Base-by-base conservation (phyloP, 2,888 invertebrate genomes). In the Nudaria mundana region DNA sequence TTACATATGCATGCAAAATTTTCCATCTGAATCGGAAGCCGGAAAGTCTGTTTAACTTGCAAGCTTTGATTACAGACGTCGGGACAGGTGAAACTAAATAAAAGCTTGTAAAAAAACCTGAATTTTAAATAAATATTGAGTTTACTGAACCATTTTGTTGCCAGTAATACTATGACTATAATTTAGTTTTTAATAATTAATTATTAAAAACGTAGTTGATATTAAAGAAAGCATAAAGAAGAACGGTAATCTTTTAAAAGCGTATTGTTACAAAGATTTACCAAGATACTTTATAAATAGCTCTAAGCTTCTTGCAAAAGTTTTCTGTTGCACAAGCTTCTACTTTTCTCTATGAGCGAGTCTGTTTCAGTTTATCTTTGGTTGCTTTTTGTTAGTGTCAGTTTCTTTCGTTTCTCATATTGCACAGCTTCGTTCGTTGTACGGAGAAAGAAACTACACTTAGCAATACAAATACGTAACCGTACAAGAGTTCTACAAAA, bases 361-460 rank as follows among this genome's bases (percentile, higher is more conserved):
- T 76, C 81, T 76, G 80, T 78, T 85, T 84, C 81, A 80, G 83
- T 81, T 84, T 85, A 85, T 84, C 82, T 83, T 81, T 75, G 73
- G 72, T 73, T 70, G 53, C 66, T 78, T 81, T 84, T 81, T 80
- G 77, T 76, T 71, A 66, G 69, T 66, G 71, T 74, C 71, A 73
- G 75, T 77, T 78, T 70, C 72, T 76, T 78, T 79, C 65, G 76
- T 78, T 79, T 78, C 75, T 77, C 68, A 76, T 78, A 78, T 78
- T 77, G 68, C 59, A 67, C 67, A 66, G 75, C 64, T 72, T 80
- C 76, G 78, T 76, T 81, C 71, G 74, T 71, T 66, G 72, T 66
- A 66, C 64, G 66, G 63, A n/a, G n/a, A 69, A 66, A 63, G 60
- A 57, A 65, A 59, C 58, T 66, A 55, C n/a, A n/a, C n/a, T n/a